Conservation (phyloP, 2,888 invertebrate genomes). For the Tetheella fluctuosa region DNA sequence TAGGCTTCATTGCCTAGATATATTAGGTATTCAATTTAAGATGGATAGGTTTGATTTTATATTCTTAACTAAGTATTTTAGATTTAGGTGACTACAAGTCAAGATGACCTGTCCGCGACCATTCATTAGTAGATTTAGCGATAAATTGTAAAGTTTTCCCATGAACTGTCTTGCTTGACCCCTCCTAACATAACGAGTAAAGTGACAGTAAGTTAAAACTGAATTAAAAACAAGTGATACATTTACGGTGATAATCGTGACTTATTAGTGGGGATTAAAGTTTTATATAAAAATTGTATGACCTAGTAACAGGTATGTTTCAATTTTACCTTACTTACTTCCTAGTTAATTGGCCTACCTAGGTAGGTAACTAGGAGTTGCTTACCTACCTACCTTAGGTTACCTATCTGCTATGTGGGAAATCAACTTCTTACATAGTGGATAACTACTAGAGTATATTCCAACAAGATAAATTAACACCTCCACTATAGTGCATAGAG, state of each 20-base stretch:
- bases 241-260: background rate
- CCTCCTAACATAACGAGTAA: constrained; percentile 15
- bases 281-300: background rate
- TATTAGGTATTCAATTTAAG: too few species aligned
- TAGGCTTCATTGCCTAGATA: too few species aligned
- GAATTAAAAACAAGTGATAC: background rate
- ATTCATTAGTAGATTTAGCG: constrained; percentile 26
- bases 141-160: constrained; percentile 27
- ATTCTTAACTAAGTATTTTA: too few species aligned
- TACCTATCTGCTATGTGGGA: background rate
- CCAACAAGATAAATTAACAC: too few species aligned
- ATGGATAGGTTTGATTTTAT: too few species aligned
- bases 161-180: constrained; percentile 37
- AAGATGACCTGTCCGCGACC: constrained; percentile 23
- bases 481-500: background rate
- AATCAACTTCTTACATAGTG: too few species aligned
- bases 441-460: too few species aligned
- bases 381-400: background rate
- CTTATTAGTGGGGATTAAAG: background rate
- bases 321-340: background rate
- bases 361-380: background rate
- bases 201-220: background rate
- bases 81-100: too few species aligned
- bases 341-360: too few species aligned
- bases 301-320: background rate